Conservation (phyloP, 2,113 vertebrate species). For the Paradoxurus hermaphroditus region DNA sequence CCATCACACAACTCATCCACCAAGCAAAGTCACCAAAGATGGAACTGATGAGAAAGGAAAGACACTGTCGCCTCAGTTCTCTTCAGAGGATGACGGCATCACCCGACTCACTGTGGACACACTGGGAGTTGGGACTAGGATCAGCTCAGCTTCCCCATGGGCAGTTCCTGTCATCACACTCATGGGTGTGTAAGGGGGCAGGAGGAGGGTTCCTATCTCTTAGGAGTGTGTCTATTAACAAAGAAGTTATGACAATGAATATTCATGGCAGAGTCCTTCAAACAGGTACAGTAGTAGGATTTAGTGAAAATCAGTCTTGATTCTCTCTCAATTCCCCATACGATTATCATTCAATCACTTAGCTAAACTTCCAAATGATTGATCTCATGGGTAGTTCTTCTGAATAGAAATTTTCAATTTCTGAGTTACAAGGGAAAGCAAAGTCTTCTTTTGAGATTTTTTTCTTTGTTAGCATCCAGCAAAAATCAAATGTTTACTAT, state of each 20-base stretch:
- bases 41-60: neutral
- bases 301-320: conserved; percentile 26
- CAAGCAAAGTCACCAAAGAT: neutral
- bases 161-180: neutral
- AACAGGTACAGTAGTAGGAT: neutral
- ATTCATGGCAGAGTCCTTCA: neutral
- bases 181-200: neutral
- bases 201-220: neutral
- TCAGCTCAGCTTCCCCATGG: neutral
- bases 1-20: neutral
- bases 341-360: conserved; percentile 4
- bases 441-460: neutral
- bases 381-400: neutral
- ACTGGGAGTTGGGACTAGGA: neutral
- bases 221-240: neutral
- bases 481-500: neutral
- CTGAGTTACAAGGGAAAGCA: neutral
- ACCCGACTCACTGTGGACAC: neutral
- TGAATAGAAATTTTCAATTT: neutral
- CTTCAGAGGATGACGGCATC: neutral
- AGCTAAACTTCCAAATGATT: conserved; percentile 45
- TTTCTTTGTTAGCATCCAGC: neutral
- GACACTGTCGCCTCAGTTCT: neutral
- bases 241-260: neutral
- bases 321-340: conserved; percentile 1